Conservation (phyloP, 23 tunicate genomes). For the Corella eumyota region DNA sequence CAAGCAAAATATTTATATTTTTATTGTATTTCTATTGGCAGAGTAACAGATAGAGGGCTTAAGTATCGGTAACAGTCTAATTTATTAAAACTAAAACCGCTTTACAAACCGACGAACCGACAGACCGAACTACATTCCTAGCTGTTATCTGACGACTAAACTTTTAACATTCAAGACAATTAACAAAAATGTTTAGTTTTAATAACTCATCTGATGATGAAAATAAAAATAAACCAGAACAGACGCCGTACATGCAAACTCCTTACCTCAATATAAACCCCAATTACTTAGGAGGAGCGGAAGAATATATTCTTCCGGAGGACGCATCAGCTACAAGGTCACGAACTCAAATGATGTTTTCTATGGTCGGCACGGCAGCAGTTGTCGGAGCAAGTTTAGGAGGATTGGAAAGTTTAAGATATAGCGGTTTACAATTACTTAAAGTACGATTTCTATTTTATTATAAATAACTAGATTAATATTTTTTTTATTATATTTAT, state of each 20-base stretch:
- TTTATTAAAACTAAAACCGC: no score
- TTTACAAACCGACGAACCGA: no score
- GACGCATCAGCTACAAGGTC: slow-evolving; percentile 62
- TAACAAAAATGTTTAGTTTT: no score
- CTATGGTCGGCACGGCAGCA: slow-evolving; percentile 64
- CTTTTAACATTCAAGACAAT: no score
- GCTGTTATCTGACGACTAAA: no score
- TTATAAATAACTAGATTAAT: background rate
- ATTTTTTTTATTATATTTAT: background rate
- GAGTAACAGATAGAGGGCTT: no score
- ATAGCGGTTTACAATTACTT: slow-evolving; percentile 59
- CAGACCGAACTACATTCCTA: no score
- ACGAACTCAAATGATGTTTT: slow-evolving; percentile 72
- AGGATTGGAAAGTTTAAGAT: slow-evolving; percentile 62
- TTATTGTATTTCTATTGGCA: no score
- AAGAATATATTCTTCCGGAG: slow-evolving; percentile 70
- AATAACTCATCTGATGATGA: no score
- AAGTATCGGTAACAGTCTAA: no score
- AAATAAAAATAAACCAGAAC: no score
- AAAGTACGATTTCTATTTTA: slow-evolving; percentile 30
- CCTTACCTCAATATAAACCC: slow-evolving; percentile 71
- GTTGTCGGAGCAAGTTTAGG: slow-evolving; percentile 58
- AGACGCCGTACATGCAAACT: slow-evolving; percentile 24
- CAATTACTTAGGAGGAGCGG: slow-evolving; percentile 43
- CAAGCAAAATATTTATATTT: no score